These are phyloP conservation scores for Bovichtus variegatus DNA, from an alignment of 2,797 vertebrate species.

Conservation along the genomic window DNA sequence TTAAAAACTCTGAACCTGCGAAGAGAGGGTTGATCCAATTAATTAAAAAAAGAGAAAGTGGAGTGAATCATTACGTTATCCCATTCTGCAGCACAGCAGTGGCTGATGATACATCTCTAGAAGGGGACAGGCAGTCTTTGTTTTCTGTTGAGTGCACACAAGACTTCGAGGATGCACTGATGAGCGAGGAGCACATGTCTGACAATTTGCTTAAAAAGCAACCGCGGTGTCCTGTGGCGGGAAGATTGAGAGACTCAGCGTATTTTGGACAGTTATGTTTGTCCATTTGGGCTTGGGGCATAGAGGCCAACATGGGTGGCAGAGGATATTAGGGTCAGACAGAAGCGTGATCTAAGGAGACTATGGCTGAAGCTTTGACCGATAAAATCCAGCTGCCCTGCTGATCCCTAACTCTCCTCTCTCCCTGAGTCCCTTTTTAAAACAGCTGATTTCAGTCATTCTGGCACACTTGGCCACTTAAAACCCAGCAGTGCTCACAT, in stretches of 20 bases:
- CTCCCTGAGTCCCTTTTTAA: conserved; percentile 49
- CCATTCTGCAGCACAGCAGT: not conserved
- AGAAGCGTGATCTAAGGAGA: conserved; percentile 72
- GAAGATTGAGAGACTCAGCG: conserved; percentile 68
- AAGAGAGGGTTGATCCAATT: not conserved
- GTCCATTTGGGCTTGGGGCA: conserved; percentile 68
- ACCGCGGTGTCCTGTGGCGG: conserved; percentile 84
- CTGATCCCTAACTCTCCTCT: conserved; percentile 59
- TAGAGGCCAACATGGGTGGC: conserved; percentile 73
- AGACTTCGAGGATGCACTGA: conserved; percentile 25
- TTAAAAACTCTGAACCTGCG: not conserved
- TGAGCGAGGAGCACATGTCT: conserved; percentile 44
- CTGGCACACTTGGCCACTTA: conserved; percentile 55
- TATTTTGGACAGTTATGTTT: conserved; percentile 70
- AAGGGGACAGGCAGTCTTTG: not conserved
- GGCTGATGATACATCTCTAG: conserved; percentile 6
- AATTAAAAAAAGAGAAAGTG: not conserved
- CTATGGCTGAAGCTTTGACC: conserved; percentile 74
- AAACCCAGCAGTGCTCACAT: conserved; percentile 65
- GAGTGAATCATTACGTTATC: conserved; percentile 16
- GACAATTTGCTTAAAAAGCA: conserved; percentile 65
- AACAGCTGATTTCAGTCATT: conserved; percentile 75
- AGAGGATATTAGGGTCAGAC: conserved; percentile 81
- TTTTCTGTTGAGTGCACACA: conserved; percentile 6
- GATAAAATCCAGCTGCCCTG: conserved; percentile 68